Evolutionary conservation across 2,888 invertebrate species (phyloP), one percentile per base, ranked within the genome.

Genomic region (Cryptus viduatorius): DNA sequence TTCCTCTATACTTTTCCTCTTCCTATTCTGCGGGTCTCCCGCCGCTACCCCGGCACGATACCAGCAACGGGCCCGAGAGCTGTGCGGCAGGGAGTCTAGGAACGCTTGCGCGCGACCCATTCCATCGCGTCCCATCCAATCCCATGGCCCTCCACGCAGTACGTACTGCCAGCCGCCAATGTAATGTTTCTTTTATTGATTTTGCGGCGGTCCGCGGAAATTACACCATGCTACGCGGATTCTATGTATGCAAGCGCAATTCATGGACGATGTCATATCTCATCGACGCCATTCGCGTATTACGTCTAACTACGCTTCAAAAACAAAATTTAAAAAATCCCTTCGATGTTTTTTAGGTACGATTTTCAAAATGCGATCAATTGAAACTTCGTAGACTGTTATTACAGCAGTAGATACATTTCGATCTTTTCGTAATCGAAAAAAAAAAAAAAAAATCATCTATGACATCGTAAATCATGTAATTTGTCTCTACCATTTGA

Each of bases 121-220:
- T 91, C 92, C 91, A 86, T 92, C 92, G 91, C 91, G 90, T 91
- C 89, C 89, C 92, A 91, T 92, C 92, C 92, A 91, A 92, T 91
- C 91, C 92, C 90, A 92, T 91, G 88, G 91, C 90, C 91, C 91
- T 84, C 87, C 87, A 88, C 76, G 76, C 76, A 82, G 75, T 79
- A 79, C 75, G 88, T 90, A 90, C 90, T 88, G 89, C 92, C 91
- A 89, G 88, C 91, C 92, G 91, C 92, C 93, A 90, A 93, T 93
- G 92, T 93, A 93, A 93, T 93, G 93, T 93, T 93, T 93, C 93
- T 93, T 93, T 93, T 93, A 93, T 93, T 93, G 93, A 93, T 93
- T 93, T 93, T 93, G 92, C 90, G 92, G 91, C 92, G 90, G 90
- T 90, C 92, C 91, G 90, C 92, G 92, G 92, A 93, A 93, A 93